These are phyloP conservation scores for Pagrus major DNA, from an alignment of 2,113 vertebrate genomes.

Conservation along the genomic window DNA sequence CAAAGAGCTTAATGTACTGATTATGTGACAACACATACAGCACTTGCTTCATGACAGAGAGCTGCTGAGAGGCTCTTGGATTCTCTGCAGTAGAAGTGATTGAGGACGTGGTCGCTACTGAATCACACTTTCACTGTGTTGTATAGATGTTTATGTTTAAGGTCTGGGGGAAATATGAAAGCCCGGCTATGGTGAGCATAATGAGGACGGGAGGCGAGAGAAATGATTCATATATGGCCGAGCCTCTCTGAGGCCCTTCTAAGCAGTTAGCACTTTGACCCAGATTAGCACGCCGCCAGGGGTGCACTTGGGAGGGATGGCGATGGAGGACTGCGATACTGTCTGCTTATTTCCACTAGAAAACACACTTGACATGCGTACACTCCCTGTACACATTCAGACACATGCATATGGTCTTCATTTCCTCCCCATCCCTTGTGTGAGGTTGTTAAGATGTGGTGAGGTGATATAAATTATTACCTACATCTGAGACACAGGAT, in stretches of 20 bases:
- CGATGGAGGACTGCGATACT: constrained; percentile 53
- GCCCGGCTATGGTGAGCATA: constrained; percentile 47
- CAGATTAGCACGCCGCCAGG: constrained; percentile 77
- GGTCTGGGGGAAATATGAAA: constrained; percentile 46
- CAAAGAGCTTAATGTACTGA: constrained; percentile 29
- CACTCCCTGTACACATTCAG: constrained; percentile 14
- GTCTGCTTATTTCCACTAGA: constrained; percentile 48
- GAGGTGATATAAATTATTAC: constrained; percentile 40
- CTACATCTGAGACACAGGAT: constrained; percentile 27
- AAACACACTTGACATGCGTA: constrained; percentile 47
- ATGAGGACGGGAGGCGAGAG: constrained; percentile 64
- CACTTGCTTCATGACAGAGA: background rate
- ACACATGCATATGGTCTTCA: constrained; percentile 29
- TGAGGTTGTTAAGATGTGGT: constrained; percentile 22
- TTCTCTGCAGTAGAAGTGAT: background rate
- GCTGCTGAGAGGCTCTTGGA: background rate
- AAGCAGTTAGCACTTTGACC: constrained; percentile 82
- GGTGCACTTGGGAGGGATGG: constrained; percentile 62
- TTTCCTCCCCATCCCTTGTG: constrained; percentile 27
- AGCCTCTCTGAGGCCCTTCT: constrained; percentile 70
- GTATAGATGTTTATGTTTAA: constrained; percentile 48
- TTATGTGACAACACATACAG: constrained; percentile 15
- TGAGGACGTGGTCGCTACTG: background rate
- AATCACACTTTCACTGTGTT: background rate
- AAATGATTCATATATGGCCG: constrained; percentile 64